A percentile compares a stretch with the other conserved stretches of the same genome.
Evolutionary conservation across 1,140 invertebrate species (phyloP).

Genomic region (Lordiphosa clarofinis): DNA sequence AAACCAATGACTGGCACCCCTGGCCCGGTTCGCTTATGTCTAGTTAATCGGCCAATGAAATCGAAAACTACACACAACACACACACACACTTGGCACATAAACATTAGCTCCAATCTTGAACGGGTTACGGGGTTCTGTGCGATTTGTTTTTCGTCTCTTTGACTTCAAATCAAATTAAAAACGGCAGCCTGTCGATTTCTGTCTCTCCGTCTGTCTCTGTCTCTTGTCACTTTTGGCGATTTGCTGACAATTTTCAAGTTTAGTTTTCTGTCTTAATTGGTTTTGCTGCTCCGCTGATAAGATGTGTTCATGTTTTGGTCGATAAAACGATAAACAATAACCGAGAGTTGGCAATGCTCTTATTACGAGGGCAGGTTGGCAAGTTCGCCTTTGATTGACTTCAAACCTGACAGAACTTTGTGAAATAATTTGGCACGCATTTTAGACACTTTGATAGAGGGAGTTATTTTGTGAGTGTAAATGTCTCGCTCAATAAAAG

Average conservation of each 20-base stretch:
- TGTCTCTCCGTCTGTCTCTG: constrained; percentile 11
- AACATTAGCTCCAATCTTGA: constrained; percentile 6
- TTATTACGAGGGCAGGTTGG: too few species aligned
- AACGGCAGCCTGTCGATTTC: constrained; percentile 47
- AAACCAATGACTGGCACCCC: too few species aligned
- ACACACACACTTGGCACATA: constrained; percentile 10
- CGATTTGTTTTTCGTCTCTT: constrained; percentile 23
- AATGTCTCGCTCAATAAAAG: too few species aligned
- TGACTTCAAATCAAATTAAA: constrained; percentile 67
- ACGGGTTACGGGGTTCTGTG: constrained; percentile 17
- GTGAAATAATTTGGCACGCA: too few species aligned
- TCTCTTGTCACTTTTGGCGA: constrained; percentile 54
- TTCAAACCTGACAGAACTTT: too few species aligned
- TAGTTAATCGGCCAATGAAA: constrained; percentile 63
- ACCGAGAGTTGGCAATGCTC: too few species aligned
- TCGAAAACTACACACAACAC: constrained; percentile 41
- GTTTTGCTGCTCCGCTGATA: constrained; percentile 45
- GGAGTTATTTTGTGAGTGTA: too few species aligned
- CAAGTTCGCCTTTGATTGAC: too few species aligned
- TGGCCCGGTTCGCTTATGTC: neutral
- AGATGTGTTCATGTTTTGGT: constrained; percentile 27
- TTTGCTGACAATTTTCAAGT: constrained; percentile 60
- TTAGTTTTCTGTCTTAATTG: constrained; percentile 65
- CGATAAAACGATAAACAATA: too few species aligned
- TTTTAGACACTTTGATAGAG: too few species aligned